A percentile compares a stretch with the other conserved stretches of the same genome.
Evolutionary conservation across 1,140 invertebrate genomes (phyloP).

Genomic region (Drosophila equinoxialis): DNA sequence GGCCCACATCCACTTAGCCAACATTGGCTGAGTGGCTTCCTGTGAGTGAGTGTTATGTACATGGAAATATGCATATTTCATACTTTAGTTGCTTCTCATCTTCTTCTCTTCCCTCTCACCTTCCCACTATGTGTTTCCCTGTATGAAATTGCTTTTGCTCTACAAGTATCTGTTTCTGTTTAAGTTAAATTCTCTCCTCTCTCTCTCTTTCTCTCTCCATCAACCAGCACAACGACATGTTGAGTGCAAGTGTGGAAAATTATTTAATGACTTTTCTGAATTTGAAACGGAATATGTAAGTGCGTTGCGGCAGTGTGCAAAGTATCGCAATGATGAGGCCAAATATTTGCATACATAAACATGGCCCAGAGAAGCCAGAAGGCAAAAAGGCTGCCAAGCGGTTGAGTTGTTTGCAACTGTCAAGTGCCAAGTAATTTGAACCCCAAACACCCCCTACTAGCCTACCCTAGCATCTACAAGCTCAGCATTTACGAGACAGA

Average conservation of each 20-base stretch:
- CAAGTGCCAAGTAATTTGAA: slow-evolving; percentile 55
- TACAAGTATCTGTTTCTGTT: slow-evolving; percentile 25
- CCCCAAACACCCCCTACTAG: slow-evolving; percentile 49
- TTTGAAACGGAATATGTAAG: slow-evolving; percentile 79
- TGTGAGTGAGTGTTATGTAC: slow-evolving; percentile 27
- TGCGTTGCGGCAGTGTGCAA: slow-evolving; percentile 58
- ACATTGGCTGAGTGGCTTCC: slow-evolving; percentile 25
- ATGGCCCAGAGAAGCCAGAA: slow-evolving; percentile 24
- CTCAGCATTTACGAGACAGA: no score
- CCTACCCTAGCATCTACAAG: slow-evolving; percentile 10
- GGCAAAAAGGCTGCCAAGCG: slow-evolving; percentile 21
- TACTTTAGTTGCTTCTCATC: slow-evolving; percentile 39
- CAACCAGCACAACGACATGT: slow-evolving; percentile 39
- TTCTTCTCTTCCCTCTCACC: neutral
- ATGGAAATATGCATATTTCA: slow-evolving; percentile 51
- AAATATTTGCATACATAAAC: slow-evolving; percentile 77
- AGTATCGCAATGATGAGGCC: slow-evolving; percentile 44
- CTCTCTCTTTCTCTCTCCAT: neutral
- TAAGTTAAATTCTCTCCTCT: slow-evolving; percentile 2
- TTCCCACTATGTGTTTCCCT: neutral
- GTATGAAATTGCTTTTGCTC: slow-evolving; percentile 33
- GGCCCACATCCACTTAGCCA: slow-evolving; percentile 26
- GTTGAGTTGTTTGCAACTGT: slow-evolving; percentile 47
- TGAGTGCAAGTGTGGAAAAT: slow-evolving; percentile 81
- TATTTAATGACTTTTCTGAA: slow-evolving; percentile 82